A percentile compares a stretch with the other conserved stretches of the same genome.
Evolutionary conservation across 1,140 invertebrate genomes (phyloP).

Genomic region (Dolichoris vasculosae): DNA sequence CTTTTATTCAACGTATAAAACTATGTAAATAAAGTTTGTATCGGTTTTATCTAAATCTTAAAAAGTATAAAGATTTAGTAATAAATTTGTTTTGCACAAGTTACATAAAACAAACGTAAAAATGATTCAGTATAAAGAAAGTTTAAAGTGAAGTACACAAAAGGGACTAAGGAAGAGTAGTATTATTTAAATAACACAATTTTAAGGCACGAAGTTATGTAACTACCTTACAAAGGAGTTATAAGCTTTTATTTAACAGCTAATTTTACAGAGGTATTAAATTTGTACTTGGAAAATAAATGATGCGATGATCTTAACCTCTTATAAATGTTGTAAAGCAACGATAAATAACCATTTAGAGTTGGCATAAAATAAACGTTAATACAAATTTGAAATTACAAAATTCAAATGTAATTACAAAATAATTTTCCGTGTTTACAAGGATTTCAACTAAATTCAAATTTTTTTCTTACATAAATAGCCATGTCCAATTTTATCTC

Average conservation of each 20-base stretch:
- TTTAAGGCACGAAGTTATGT: neutral
- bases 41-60: neutral
- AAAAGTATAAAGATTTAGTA: neutral
- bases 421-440: neutral
- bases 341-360: neutral
- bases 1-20: neutral
- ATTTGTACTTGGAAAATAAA: neutral
- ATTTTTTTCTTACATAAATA: no score
- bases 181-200: slow-evolving; percentile 1
- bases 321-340: neutral
- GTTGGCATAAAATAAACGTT: neutral
- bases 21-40: neutral
- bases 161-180: neutral
- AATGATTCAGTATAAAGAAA: slow-evolving; percentile 11
- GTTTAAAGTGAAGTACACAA: neutral
- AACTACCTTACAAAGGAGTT: neutral
- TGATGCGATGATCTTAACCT: neutral
- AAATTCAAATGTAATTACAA: neutral
- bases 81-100: neutral
- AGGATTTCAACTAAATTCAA: neutral
- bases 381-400: neutral
- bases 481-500: neutral
- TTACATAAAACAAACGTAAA: slow-evolving; percentile 2
- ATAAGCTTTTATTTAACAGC: neutral
- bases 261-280: slow-evolving; percentile 12